Evolutionary conservation across 2,888 invertebrate species (phyloP), one percentile per base, ranked within the genome.

Genomic region (Boloria euphrosyne): DNA sequence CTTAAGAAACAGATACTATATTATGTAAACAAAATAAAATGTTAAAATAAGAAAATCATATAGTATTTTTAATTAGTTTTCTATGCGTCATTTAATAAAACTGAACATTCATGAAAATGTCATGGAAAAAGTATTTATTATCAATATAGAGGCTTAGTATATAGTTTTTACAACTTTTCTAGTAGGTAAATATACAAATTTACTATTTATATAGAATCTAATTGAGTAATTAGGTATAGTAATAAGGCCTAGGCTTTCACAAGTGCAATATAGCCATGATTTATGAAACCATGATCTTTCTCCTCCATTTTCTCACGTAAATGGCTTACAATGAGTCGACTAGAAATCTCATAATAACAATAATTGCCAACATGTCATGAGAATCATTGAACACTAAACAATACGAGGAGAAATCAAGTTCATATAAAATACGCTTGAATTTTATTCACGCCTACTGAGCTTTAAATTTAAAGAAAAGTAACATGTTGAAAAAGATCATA

Each of bases 381-480:
- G 76, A 78, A 75, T 69, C 58, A 70, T 67, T 68, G 58, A 52
- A 66, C 60, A 55, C 62, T 58, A 51, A 53, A 74, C 74, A 73
- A 73, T 75, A 66, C 71, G 54, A 68, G 63, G 75, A 71, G 75
- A 77, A 77, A 75, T 69, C 72, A 68, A 66, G 60, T 62, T 67
- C 57, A 68, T 57, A 55, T 47, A 38, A 38, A 38, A 38, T 38
- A 38, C 10, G 31, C 31, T 38, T 38, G 31, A 10, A 38, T 38
- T 38, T 10, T 1, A 10, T 38, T 38, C 31, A 38, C 31, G 31
- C 31, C 31, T 38, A 38, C 31, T 38, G 7, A 38, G 7, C 31
- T 38, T 38, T 38, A 38, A 38, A 38, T 38, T 38, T 38, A 38
- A 38, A 38, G 31, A 38, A 38, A 38, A 38, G 10, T 2, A 10